Evolutionary conservation across 2,113 vertebrate genomes (phyloP), one percentile per base, ranked within the genome.

Genomic region (Cyprinus carpio): DNA sequence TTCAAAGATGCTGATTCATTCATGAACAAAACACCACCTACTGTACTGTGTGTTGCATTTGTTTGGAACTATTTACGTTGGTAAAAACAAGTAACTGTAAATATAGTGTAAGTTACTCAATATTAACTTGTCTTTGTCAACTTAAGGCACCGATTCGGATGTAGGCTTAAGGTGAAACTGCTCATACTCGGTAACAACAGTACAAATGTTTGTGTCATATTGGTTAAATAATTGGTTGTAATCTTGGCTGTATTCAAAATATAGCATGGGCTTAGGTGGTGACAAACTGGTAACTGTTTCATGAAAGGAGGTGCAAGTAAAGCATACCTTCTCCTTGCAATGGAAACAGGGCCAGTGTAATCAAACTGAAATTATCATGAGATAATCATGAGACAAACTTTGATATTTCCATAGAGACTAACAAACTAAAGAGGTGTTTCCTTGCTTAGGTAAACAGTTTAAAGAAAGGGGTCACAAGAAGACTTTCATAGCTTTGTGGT

Each of bases 381-480:
- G 37, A 40, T 40, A 7, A 67, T 18, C 51, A 43, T 31, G 62
- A 76, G 58, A 58, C 25, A 62, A 40, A 43, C 37, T 37, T 11
- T 16, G 9, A 25, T 20, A 79, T 82, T 83, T 40, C 75, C 25
- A 34, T 64, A 27, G 65, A 79, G 54, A 85, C 69, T 49, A 75
- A 64, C 29, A 56, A 81, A 83, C 65, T 72, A 87, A 72, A 79
- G 37, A 54, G 23, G 29, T 6, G 29, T 69, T 82, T 82, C 6
- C 12, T 60, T 82, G n/a, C 23, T 43, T 58, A 79, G 84, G 75
- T 85, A 85, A 85, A 83, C 87, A 80, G 81, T 78, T 82, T 83
- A 56, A 54, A 80, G 56, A 84, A 60, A 11, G 29, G 18, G 40
- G 82, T 76, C 80, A 75, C 80, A 83, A 65, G 43, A 49, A 79